phyloP scores from a whole-genome alignment of 2,113 vertebrate genomes.

The Gavialis gangeticus region DNA sequence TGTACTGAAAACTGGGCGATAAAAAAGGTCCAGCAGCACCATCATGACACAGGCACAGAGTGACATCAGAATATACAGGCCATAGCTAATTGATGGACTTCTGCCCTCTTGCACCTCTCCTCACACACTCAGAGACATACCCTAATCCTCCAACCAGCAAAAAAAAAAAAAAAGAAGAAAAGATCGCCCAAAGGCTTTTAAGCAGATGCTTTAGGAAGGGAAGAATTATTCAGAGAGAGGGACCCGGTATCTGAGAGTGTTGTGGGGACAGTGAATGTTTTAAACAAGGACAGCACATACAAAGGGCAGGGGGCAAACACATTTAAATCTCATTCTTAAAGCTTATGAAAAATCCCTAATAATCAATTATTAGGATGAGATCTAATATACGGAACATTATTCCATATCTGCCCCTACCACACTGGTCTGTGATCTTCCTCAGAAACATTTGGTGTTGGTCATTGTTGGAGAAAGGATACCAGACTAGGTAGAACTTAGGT shows the following conservation, averaged over 20 bases:
- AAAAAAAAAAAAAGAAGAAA: background rate
- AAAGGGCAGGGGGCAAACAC: background rate
- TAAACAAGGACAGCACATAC: background rate
- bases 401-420: constrained; percentile 14
- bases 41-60: constrained; percentile 37
- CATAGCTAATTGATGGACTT: background rate
- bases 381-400: constrained; percentile 45
- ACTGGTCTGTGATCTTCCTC: constrained; percentile 31
- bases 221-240: background rate
- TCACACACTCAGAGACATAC: background rate
- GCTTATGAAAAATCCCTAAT: constrained; percentile 62
- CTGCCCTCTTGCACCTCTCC: background rate
- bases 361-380: constrained; percentile 57
- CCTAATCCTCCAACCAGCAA: background rate
- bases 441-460: constrained; percentile 14
- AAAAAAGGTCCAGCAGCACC: constrained; percentile 27
- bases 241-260: background rate
- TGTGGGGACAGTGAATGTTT: background rate
- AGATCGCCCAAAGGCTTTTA: background rate
- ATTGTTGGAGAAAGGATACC: constrained; percentile 9
- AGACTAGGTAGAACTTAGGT: background rate
- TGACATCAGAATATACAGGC: constrained; percentile 20
- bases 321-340: constrained; percentile 36
- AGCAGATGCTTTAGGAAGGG: background rate
- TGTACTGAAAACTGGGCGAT: constrained; percentile 63